phyloP scores from a whole-genome alignment of 2,888 invertebrate species.

The Oscheius myriophilus region DNA sequence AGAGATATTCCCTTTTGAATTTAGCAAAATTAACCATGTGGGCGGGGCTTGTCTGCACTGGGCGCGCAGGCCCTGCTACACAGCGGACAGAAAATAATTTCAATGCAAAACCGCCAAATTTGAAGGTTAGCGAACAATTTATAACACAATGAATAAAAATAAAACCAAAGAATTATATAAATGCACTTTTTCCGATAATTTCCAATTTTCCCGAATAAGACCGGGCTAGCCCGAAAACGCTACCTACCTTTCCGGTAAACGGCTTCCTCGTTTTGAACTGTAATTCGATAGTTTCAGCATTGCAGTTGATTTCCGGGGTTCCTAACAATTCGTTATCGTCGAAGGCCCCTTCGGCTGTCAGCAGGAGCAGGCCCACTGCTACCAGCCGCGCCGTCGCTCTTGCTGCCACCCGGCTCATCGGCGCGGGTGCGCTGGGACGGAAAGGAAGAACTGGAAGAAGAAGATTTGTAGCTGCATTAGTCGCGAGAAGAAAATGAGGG shows the following conservation, averaged over 20 bases:
- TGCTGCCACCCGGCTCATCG: slow-evolving; percentile 4
- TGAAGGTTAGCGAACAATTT: no score
- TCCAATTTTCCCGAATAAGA: no score
- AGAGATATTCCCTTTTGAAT: no score
- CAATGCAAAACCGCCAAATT: no score
- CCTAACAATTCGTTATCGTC: slow-evolving; percentile 58
- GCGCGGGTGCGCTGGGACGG: slow-evolving; percentile 7
- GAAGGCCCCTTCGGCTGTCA: slow-evolving; percentile 5
- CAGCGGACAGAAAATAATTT: no score
- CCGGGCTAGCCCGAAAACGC: neutral
- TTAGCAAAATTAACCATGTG: no score
- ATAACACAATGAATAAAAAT: no score
- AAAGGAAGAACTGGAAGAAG: neutral
- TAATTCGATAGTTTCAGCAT: slow-evolving; percentile 68
- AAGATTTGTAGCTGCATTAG: slow-evolving; percentile 13
- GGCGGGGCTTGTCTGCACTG: no score
- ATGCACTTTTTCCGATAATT: no score
- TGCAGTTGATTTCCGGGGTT: slow-evolving; percentile 66
- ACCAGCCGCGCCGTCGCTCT: neutral
- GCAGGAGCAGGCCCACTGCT: neutral
- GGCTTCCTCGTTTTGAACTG: slow-evolving; percentile 62
- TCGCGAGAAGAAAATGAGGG: slow-evolving; percentile 22
- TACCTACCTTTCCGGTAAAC: slow-evolving; percentile 55
- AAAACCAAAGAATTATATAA: no score
- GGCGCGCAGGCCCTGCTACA: no score